phyloP scores from a whole-genome alignment of 2,888 invertebrate genomes.

The Antitype chi region DNA sequence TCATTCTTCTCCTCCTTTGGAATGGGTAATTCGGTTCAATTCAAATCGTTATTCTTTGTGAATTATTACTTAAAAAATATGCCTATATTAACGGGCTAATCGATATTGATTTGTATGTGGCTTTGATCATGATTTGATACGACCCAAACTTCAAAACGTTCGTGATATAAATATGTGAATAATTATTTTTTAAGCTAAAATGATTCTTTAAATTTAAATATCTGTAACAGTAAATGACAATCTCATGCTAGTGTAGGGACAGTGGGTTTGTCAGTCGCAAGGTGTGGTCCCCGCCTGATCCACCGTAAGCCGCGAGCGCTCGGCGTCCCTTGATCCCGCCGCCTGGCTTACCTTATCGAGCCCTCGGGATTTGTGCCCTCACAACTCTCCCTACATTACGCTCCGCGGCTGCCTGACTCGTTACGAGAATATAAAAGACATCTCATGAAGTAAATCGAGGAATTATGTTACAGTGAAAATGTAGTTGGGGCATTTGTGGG shows the following conservation, averaged over 20 bases:
- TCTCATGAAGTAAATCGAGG: conserved; percentile 77
- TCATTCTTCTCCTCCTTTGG: not conserved
- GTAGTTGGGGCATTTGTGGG: conserved; percentile 21
- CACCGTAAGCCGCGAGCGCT: conserved; percentile 76
- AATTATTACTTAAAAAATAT: not conserved
- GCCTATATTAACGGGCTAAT: not conserved
- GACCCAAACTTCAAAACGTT: not conserved
- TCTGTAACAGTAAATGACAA: not conserved
- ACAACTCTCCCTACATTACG: conserved; percentile 67
- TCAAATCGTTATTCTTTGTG: not conserved
- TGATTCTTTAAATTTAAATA: not conserved
- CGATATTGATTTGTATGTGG: not conserved
- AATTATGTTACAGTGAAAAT: conserved; percentile 74
- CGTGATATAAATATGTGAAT: not conserved
- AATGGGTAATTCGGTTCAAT: not conserved
- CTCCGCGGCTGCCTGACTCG: conserved; percentile 65
- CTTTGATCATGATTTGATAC: not conserved
- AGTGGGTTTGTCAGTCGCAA: conserved; percentile 51
- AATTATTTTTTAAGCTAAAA: not conserved
- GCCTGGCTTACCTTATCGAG: conserved; percentile 86
- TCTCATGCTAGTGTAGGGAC: conserved; percentile 11
- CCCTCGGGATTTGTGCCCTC: conserved; percentile 79
- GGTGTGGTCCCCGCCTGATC: conserved; percentile 85
- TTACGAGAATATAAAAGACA: conserved; percentile 82
- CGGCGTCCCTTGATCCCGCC: conserved; percentile 81